Base-by-base conservation (phyloP, 92 coral and sea anemone species). In the Bergia puertoricense region DNA sequence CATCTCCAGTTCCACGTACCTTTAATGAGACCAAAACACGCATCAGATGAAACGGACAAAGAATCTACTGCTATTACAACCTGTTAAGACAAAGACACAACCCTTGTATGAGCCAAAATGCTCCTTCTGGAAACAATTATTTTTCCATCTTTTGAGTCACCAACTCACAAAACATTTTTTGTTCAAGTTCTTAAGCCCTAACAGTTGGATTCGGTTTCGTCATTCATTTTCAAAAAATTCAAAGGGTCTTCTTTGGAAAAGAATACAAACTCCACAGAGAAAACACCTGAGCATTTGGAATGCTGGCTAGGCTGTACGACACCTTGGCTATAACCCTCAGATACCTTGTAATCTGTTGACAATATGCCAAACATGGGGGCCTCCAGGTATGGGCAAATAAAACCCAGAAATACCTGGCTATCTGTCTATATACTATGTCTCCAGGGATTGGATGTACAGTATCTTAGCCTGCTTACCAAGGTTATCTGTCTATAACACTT, bases 1-100 rank as follows among this genome's bases (percentile, higher is more conserved):
- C 18, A 56, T 56, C 18, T 56, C 65, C 13, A 14, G 5, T 30
- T 50, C 65, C 30, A 83, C 93, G 44, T 45, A 97, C 99, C 99
- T 93, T 95, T 96, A 36, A 97, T 90, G 89, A 97, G 91, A 48
- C 96, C 97, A 59, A 97, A 85, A 48, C 91, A 86, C 48, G 99
- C 98, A 14, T 91, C 95, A 86, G 93, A 85, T 15, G 99, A 86
- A 39, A 97, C 93, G 9, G 95, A 91, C 37, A 97, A 67, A 39
- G 99, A 97, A 92, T 97, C 99, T n/a, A 94, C 93, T 30, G 99
- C 99, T 75, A 93, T 88, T 23, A 97, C 96, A 88, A 97, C 96
- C 98, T 96, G 76, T 44, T 14, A 48, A 80, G 48, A 6, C 67
- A 22, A 75, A 1, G 46, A n/a, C 59, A 14, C 2, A 38, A 4